Base-by-base conservation (phyloP, 2,797 vertebrate species). In the Triplophysa yarkandensis region DNA sequence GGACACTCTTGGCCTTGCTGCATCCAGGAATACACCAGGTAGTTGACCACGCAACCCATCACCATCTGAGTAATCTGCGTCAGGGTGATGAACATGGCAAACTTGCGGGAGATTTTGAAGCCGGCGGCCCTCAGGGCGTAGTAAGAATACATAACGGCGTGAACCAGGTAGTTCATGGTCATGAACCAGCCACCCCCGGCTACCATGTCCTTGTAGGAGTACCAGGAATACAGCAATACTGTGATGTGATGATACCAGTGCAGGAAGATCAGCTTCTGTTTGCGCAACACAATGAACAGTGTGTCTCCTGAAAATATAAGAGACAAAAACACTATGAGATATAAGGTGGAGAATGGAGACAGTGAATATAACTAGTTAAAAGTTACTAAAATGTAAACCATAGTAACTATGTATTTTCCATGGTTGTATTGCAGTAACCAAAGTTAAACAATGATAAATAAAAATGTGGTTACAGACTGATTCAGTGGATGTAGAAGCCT, bases 241-340 rank as follows among this genome's bases (percentile, higher is more conserved):
- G 97, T 99, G 91, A 99, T 98, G 90, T 98, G 97, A 76, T 99
- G 97, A 90, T 99, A 99, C 97, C 97, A 99, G 89, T 99, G 97
- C 62, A 99, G 93, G 88, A 99, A 99, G 90, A 99, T 99, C 79
- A 99, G 94, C 91, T 98, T 98, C 93, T 99, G 97, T 84, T 99
- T 99, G 87, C 97, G 92, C 90, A 99, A 90, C 50, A 99, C 94
- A 65, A 99, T 98, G 91, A 99, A 99, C 83, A 98, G 93, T 1
- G 97, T 99, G 83, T 99, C 97, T 77, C 97, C 97, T 99, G 91
- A 4, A 81, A 85, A 54, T 84, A 74, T 71, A 13, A 62, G 28
- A 66, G 7, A 2, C 28, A 55, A n/a, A 46, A 3, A 70, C 1
- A 27, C 2, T 21, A 14, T 77, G 30, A 74, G 25, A 23, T 16